Evolutionary conservation across 2,888 invertebrate genomes (phyloP).

Genomic region (Slavum lentiscoides): DNA sequence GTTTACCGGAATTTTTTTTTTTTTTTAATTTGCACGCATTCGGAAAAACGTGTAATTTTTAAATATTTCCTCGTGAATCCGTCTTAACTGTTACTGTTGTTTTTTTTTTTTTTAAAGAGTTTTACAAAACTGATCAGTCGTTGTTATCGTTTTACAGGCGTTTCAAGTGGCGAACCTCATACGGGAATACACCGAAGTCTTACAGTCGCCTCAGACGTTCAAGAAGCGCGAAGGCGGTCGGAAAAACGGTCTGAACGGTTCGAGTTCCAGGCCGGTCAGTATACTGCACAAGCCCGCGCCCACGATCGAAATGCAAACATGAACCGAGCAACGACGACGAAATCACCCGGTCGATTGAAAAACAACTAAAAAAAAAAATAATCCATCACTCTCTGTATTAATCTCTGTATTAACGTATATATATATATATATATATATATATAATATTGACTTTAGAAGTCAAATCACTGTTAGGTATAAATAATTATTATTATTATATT

Average conservation of each 20-base stretch:
- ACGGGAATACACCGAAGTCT: slow-evolving; percentile 80
- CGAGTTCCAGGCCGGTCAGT: slow-evolving; percentile 62
- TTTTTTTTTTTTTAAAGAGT: too few relatives aligned
- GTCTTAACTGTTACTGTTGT: too few relatives aligned
- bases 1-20: too few relatives aligned
- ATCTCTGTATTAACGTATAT: background rate
- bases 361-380: too few relatives aligned
- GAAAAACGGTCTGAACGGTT: slow-evolving; percentile 56
- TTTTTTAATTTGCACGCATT: too few relatives aligned
- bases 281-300: slow-evolving; percentile 64
- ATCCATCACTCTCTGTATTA: background rate
- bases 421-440: background rate
- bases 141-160: slow-evolving; percentile 66
- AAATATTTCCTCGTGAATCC: too few relatives aligned
- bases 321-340: background rate
- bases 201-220: slow-evolving; percentile 62
- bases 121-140: too few relatives aligned
- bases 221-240: slow-evolving; percentile 58
- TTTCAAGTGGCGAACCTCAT: slow-evolving; percentile 91
- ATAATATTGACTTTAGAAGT: background rate
- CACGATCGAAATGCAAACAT: slow-evolving; percentile 68
- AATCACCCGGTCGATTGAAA: background rate
- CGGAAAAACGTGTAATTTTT: too few relatives aligned
- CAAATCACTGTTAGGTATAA: background rate
- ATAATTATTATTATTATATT: background rate